A percentile compares a stretch with the other conserved stretches of the same genome.
Conservation (phyloP, 2,888 invertebrate species). For the Cataglyphis rosenhaueri region DNA sequence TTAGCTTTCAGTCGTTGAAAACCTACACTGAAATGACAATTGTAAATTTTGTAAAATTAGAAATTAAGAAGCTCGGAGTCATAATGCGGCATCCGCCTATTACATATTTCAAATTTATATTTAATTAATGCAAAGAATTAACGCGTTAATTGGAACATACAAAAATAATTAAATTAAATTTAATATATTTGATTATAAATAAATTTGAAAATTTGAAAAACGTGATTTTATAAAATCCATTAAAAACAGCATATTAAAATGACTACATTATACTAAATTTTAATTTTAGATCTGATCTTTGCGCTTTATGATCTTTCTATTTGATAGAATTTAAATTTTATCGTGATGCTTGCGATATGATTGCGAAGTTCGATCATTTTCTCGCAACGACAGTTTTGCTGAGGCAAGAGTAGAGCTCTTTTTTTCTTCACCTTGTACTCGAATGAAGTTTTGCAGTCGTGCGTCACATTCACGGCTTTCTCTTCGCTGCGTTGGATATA, state of each 20-base stretch:
- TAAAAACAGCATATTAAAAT: not conserved
- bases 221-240: not conserved
- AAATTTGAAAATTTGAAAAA: conserved; percentile 2
- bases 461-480: conserved; percentile 9
- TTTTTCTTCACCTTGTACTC: not conserved
- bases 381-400: not conserved
- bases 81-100: not conserved
- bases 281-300: conserved; percentile 6
- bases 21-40: not conserved
- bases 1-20: not conserved
- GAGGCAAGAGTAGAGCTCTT: not conserved
- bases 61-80: not conserved
- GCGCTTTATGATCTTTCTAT: not conserved
- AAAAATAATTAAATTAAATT: not conserved
- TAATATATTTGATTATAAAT: not conserved
- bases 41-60: not conserved
- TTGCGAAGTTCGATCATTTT: conserved; percentile 13
- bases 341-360: not conserved
- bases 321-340: not conserved
- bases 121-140: not conserved
- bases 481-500: conserved; percentile 5
- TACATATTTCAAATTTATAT: conserved; percentile 5
- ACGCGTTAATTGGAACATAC: not conserved
- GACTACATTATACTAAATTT: not conserved
- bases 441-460: conserved; percentile 5